These are phyloP conservation scores for Drosophila stalkeri DNA, from an alignment of 2,888 invertebrate genomes.

Conservation along the genomic window DNA sequence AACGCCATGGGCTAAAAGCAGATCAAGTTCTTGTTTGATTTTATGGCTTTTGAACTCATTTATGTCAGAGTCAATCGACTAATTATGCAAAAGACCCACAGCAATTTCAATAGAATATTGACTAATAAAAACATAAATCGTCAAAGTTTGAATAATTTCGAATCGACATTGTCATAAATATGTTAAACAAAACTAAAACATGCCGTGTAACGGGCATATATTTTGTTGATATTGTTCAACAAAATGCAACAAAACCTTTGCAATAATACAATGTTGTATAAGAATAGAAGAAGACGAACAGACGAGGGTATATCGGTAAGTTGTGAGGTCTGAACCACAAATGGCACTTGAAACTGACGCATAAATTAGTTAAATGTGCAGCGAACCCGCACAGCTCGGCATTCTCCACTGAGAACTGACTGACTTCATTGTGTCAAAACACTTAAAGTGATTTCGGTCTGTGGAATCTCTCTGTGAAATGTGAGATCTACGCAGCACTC, in stretches of 20 bases:
- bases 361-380: slow-evolving; percentile 72
- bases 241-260: slow-evolving; percentile 70
- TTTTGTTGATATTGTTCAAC: slow-evolving; percentile 52
- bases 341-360: slow-evolving; percentile 77
- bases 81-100: slow-evolving; percentile 75
- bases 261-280: slow-evolving; percentile 48
- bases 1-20: slow-evolving; percentile 15
- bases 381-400: slow-evolving; percentile 48
- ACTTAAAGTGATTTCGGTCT: slow-evolving; percentile 75
- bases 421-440: slow-evolving; percentile 80
- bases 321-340: slow-evolving; percentile 75
- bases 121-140: slow-evolving; percentile 65
- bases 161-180: slow-evolving; percentile 69
- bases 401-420: slow-evolving; percentile 45
- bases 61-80: slow-evolving; percentile 48
- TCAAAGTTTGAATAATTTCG: slow-evolving; percentile 11
- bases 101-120: slow-evolving; percentile 49
- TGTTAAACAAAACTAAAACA: slow-evolving; percentile 78
- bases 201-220: slow-evolving; percentile 60
- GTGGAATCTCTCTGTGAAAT: slow-evolving; percentile 54
- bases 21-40: slow-evolving; percentile 37
- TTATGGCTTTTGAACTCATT: slow-evolving; percentile 25
- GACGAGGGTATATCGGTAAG: slow-evolving; percentile 18
- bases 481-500: slow-evolving; percentile 50
- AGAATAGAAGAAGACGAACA: not conserved